A percentile compares a stretch with the other conserved stretches of the same genome.
Evolutionary conservation across 2,797 vertebrate species (phyloP).

Genomic region (Poliocrania exsul): DNA sequence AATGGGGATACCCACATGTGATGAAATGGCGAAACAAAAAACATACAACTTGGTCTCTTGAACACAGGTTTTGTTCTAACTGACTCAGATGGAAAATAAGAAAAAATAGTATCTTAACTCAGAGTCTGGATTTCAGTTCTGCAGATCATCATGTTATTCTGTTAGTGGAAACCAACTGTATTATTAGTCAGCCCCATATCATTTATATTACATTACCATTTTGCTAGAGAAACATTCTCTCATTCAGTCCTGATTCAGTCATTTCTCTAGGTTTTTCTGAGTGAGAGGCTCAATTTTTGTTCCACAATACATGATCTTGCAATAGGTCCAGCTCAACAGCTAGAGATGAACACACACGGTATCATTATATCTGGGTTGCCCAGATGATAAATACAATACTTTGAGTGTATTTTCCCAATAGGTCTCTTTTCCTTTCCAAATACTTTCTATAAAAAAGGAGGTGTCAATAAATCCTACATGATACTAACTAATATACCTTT

Average conservation of each 20-base stretch:
- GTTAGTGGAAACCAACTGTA: constrained; percentile 44
- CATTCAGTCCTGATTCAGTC: neutral
- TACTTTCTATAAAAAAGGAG: neutral
- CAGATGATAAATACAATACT: neutral
- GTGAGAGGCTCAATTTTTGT: neutral
- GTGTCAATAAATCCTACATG: neutral
- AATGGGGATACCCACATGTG: neutral
- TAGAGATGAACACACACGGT: neutral
- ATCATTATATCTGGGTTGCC: neutral
- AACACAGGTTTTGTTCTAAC: constrained; percentile 9
- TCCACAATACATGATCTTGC: neutral
- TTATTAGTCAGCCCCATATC: constrained; percentile 36
- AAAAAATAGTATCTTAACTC: neutral
- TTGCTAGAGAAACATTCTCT: constrained; percentile 29
- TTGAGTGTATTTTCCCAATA: neutral
- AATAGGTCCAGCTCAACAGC: neutral
- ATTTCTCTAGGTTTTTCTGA: neutral
- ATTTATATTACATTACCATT: constrained; percentile 20
- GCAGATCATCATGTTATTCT: constrained; percentile 19
- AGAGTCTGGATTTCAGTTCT: constrained; percentile 34
- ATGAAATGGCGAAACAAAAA: neutral
- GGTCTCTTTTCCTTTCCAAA: neutral
- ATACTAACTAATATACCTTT: neutral
- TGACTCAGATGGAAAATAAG: constrained; percentile 52
- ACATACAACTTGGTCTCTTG: neutral